Conservation (phyloP, 1,140 invertebrate species). For the Sminthurides bifidus region DNA sequence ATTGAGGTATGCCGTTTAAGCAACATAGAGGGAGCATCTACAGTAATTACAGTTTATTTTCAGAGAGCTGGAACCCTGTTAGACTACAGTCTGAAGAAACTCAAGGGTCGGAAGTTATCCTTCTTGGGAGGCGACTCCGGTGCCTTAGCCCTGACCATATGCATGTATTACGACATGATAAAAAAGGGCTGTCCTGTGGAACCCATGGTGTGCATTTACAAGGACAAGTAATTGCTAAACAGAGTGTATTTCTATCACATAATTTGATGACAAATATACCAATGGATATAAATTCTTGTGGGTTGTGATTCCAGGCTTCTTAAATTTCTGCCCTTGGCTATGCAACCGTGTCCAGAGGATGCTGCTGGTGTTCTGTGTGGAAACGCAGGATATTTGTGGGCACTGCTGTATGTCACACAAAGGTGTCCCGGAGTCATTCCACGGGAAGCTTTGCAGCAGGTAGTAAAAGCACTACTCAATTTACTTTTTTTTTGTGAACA, state of each 20-base stretch:
- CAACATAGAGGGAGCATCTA: no score
- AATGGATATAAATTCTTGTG: neutral
- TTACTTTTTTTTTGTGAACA: neutral
- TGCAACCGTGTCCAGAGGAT: constrained; percentile 36
- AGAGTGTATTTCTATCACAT: neutral
- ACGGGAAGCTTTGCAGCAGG: neutral
- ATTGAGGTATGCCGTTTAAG: no score
- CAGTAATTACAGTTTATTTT: no score
- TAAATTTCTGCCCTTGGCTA: constrained; percentile 39
- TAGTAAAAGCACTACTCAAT: neutral
- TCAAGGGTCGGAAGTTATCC: constrained; percentile 44
- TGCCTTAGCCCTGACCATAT: constrained; percentile 54
- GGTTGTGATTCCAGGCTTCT: constrained; percentile 41
- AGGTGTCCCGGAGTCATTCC: constrained; percentile 38
- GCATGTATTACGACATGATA: constrained; percentile 38
- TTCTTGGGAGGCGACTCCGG: constrained; percentile 69
- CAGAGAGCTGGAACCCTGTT: constrained; percentile 42
- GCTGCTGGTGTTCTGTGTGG: constrained; percentile 79
- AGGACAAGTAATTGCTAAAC: neutral
- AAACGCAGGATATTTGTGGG: constrained; percentile 67
- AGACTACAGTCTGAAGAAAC: constrained; percentile 37
- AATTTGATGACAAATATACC: neutral
- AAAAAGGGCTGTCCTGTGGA: neutral
- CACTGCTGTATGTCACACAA: constrained; percentile 57
- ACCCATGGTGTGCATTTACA: no score